Base-by-base conservation (phyloP, 2,888 invertebrate species). In the Autographa pulchrina region DNA sequence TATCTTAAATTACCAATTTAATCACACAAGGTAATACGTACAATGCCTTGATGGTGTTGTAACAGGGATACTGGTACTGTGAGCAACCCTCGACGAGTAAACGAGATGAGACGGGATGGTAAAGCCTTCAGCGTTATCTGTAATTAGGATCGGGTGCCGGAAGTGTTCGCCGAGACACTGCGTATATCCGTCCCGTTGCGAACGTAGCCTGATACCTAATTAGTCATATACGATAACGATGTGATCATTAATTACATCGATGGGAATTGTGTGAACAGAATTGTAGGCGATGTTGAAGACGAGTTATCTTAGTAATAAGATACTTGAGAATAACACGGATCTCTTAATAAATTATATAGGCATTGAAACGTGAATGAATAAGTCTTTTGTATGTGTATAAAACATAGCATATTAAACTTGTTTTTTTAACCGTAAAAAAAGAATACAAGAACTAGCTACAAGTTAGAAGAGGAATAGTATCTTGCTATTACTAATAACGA, bases 121-220 rank as follows among this genome's bases (percentile, higher is more conserved):
- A 81, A 82, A 86, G 82, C 80, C 83, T 86, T 82, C 86, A 86
- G 82, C 88, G 89, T 91, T 94, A 94, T 94, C 94, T 94, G 91
- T 94, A 94, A 94, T 94, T 94, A 94, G 93, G 91, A 93, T 93
- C 93, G 90, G 92, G 90, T 89, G 88, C 85, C 87, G 90, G 90
- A 92, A 92, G 90, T 83, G 82, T 88, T 87, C 86, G 81, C 83
- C 82, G 89, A 90, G 91, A 90, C 89, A 89, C 89, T 86, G 86
- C 85, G 84, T 87, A 84, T 82, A 87, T 87, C 88, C 85, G 85
- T 79, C 82, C 82, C 75, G 74, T 68, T 67, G 72, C 62, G 74
- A 70, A 76, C 71, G 59, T 59, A 62, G 61, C 68, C 63, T 72
- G 67, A 76, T 75, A 78, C 74, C 82, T 78, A 85, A 85, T 84